Evolutionary conservation across 1,140 invertebrate genomes (phyloP), one percentile per base, ranked within the genome.

Genomic region (Hyposmocoma kahamanoa): DNA sequence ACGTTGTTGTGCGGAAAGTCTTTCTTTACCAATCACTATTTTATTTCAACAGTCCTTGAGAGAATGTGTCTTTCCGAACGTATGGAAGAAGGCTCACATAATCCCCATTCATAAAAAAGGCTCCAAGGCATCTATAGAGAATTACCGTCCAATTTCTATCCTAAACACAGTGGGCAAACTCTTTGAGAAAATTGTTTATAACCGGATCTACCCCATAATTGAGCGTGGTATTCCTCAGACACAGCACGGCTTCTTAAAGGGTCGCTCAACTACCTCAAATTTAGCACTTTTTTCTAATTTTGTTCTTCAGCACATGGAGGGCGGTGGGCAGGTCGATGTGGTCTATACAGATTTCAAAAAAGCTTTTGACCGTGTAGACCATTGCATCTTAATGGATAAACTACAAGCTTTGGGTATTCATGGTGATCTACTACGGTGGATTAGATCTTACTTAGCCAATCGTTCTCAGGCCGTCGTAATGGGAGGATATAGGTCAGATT

Each of bases 401-500:
- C 17, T 47, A 13, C 1, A 36, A 17, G 8, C 8, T 4, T 18
- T 47, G 1, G 44, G 32, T 1, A 47, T 47, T 22, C 30, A 36
- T 17, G 32, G 32, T 15, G 32, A 36, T 17, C 18, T 36, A 17
- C 15, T 36, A 15, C 10, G 32, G 18, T 47, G 44, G 44, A 10
- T 30, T 13, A 18, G 15, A 9, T 47, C 44, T 6, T 47, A 47
- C 24, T 32, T 47, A 15, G 11, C 20, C 8, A 47, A 47, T n/a
- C 44, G 44, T 10, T 47, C 44, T 1, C 44, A 47, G 18, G 32
- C 32, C 1, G 44, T 47, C 2, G 44, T 47, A 6, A 2, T 47
- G 2, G 44, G 44, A 36, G 44, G 44, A 0, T 47, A 36, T 26
- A 28, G 30, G 4, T 47, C 44, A 2, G 44, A 47, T 10, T 47